Percentiles rank a stretch among this genome's conserved stretches.
Evolutionary conservation across 2,888 invertebrate genomes (phyloP).

Genomic region (Achlya flavicornis): DNA sequence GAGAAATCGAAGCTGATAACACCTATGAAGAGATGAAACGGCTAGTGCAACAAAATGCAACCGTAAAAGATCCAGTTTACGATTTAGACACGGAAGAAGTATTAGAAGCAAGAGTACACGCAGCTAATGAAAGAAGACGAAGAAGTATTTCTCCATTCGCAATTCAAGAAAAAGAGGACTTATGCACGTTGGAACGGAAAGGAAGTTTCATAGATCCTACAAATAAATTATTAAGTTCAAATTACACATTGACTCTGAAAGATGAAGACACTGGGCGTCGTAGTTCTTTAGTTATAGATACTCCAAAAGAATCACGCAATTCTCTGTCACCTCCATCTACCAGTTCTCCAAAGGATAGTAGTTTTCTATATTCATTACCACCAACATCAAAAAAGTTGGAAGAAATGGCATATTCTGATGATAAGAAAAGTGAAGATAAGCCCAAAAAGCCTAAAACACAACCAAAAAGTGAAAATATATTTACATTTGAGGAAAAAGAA

Average conservation of each 20-base stretch:
- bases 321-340: constrained; percentile 60
- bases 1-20: constrained; percentile 78
- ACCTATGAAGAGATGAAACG: constrained; percentile 80
- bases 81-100: constrained; percentile 76
- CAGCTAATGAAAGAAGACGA: constrained; percentile 73
- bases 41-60: constrained; percentile 68
- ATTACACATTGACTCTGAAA: constrained; percentile 70
- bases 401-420: constrained; percentile 64
- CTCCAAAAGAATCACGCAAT: constrained; percentile 48
- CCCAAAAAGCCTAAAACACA: constrained; percentile 51
- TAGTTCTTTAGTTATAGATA: constrained; percentile 64
- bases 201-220: constrained; percentile 79
- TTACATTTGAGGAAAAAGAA: constrained; percentile 65
- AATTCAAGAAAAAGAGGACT: constrained; percentile 71
- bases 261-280: constrained; percentile 65
- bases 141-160: constrained; percentile 82
- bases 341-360: constrained; percentile 64
- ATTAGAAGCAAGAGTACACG: constrained; percentile 71
- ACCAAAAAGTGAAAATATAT: constrained; percentile 58
- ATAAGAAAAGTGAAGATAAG: constrained; percentile 50
- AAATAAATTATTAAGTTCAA: constrained; percentile 75
- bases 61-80: constrained; percentile 73
- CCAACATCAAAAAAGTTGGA: constrained; percentile 69
- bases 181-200: constrained; percentile 63
- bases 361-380: constrained; percentile 59